phyloP scores from a whole-genome alignment of 2,888 invertebrate genomes.

The Agriopis leucophaearia region DNA sequence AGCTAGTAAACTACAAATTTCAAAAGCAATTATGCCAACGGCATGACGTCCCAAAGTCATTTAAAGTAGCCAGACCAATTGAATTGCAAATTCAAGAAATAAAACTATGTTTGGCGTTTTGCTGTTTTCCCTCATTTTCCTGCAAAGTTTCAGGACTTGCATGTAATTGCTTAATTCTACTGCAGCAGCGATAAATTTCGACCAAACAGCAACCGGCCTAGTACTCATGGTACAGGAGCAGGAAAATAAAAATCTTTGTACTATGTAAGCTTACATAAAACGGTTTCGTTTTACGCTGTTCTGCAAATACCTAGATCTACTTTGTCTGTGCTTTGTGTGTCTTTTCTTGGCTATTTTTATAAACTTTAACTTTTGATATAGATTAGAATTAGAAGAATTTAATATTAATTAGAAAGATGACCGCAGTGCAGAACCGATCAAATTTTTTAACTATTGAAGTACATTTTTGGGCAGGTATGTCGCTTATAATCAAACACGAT shows the following conservation, averaged over 20 bases:
- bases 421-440: too few species aligned
- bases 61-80: slow-evolving; percentile 65
- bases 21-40: slow-evolving; percentile 32
- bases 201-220: slow-evolving; percentile 50
- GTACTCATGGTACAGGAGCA: slow-evolving; percentile 49
- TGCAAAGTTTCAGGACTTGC: slow-evolving; percentile 73
- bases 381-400: too few species aligned
- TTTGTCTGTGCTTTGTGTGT: too few species aligned
- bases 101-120: slow-evolving; percentile 74
- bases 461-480: too few species aligned
- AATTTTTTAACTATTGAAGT: too few species aligned
- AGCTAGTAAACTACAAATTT: slow-evolving; percentile 18
- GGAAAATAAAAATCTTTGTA: slow-evolving; percentile 27
- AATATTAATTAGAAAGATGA: too few species aligned
- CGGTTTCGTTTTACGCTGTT: too few species aligned
- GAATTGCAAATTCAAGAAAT: slow-evolving; percentile 75
- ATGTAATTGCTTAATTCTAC: slow-evolving; percentile 79
- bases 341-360: too few species aligned
- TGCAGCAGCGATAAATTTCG: slow-evolving; percentile 67
- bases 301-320: too few species aligned
- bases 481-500: too few species aligned
- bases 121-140: slow-evolving; percentile 65
- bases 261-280: too few species aligned
- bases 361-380: too few species aligned
- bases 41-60: slow-evolving; percentile 46